Conservation (phyloP, 2,888 invertebrate species). For the Cephalotes varians region DNA sequence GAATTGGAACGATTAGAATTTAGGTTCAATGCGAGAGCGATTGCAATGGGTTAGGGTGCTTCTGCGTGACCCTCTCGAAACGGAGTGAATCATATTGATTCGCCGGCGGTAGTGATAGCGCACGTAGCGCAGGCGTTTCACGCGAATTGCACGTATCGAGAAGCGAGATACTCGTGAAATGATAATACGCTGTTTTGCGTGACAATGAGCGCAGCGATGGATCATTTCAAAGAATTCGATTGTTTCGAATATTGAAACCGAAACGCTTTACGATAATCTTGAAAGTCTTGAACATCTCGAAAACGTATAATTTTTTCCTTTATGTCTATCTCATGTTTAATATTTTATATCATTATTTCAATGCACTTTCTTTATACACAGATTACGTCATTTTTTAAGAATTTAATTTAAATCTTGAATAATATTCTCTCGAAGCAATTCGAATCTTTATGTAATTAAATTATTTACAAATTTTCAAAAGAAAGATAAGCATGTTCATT, state of each 20-base stretch:
- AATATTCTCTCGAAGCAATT: background rate
- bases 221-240: background rate
- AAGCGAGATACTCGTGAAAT: background rate
- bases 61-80: background rate
- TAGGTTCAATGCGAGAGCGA: conserved; percentile 21
- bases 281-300: background rate
- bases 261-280: background rate
- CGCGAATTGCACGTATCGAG: background rate
- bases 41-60: background rate
- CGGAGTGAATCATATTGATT: conserved; percentile 18
- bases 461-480: background rate
- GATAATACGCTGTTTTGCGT: background rate
- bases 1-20: conserved; percentile 59
- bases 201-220: background rate
- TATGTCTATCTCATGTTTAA: background rate
- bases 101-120: background rate
- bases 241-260: background rate
- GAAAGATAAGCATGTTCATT: background rate
- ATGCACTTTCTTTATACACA: background rate
- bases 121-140: conserved; percentile 6
- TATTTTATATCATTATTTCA: background rate
- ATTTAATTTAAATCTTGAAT: background rate
- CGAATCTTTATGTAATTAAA: background rate
- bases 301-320: background rate
- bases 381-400: background rate